Conservation (phyloP, 2,113 vertebrate species). For the Gobiocypris rarus region DNA sequence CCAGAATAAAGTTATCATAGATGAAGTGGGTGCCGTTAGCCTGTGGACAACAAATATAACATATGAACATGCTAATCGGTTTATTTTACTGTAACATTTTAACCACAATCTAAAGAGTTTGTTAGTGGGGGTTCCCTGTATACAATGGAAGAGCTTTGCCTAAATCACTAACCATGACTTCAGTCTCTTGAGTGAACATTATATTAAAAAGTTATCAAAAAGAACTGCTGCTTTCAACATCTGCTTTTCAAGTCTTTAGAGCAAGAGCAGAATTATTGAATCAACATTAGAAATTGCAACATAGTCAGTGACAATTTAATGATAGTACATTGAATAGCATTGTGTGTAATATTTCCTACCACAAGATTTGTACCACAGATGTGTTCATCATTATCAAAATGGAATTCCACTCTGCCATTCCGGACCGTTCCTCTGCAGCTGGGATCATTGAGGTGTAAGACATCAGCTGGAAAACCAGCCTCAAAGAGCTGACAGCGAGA, state of each 20-base stretch:
- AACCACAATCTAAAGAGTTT: neutral
- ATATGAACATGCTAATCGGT: neutral
- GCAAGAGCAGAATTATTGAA: neutral
- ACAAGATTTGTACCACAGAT: conserved; percentile 68
- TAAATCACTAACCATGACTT: neutral
- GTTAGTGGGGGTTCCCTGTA: too few species aligned
- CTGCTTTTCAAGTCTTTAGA: neutral
- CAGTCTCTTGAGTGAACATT: neutral
- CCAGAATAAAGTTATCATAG: conserved; percentile 31
- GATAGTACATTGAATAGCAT: neutral
- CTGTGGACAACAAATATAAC: neutral
- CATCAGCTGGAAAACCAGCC: conserved; percentile 62
- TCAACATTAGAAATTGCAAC: neutral
- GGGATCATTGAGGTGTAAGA: conserved; percentile 67
- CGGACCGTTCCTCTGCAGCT: conserved; percentile 62
- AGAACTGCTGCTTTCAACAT: neutral
- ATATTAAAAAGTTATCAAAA: neutral
- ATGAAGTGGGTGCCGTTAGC: neutral
- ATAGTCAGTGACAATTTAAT: too few species aligned
- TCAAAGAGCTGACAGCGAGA: conserved; percentile 67
- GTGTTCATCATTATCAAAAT: conserved; percentile 62
- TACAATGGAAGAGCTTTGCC: neutral
- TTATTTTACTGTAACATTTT: neutral
- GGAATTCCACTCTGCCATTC: conserved; percentile 65
- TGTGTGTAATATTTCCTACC: conserved; percentile 54